These are phyloP conservation scores for Argyra leucocephala DNA, from an alignment of 2,888 invertebrate genomes.

Conservation along the genomic window DNA sequence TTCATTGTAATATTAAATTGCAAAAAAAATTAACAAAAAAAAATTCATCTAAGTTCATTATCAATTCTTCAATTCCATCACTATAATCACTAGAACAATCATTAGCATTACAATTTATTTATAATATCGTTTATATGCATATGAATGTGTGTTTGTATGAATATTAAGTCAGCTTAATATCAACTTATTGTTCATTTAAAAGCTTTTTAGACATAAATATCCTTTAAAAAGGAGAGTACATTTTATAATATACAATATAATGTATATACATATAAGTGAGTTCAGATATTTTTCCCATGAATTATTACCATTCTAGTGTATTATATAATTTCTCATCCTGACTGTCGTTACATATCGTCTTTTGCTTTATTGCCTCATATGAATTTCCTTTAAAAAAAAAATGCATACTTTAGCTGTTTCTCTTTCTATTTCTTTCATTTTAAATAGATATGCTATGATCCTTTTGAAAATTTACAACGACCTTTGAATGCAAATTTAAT, in stretches of 20 bases:
- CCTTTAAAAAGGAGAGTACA: background rate
- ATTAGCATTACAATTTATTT: too few species aligned
- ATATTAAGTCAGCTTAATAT: background rate
- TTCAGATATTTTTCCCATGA: background rate
- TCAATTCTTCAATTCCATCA: background rate
- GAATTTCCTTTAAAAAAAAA: background rate
- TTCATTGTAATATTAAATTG: background rate
- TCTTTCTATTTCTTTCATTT: too few species aligned
- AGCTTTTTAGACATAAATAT: conserved; percentile 4
- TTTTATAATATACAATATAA: background rate
- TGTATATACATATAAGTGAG: background rate
- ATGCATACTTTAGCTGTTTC: background rate
- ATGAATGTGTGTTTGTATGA: too few species aligned
- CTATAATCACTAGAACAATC: background rate
- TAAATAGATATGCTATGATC: conserved; percentile 6
- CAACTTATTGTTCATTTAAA: conserved; percentile 6
- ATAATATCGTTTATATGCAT: too few species aligned
- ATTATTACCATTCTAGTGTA: background rate
- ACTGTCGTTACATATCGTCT: conserved; percentile 4
- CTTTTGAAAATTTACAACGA: conserved; percentile 3
- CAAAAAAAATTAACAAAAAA: background rate
- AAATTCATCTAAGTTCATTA: background rate
- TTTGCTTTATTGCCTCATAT: background rate
- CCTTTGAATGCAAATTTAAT: conserved; percentile 4
- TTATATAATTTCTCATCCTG: background rate